phyloP scores from a whole-genome alignment of 1,140 invertebrate genomes.

The Penaeus chinensis region DNA sequence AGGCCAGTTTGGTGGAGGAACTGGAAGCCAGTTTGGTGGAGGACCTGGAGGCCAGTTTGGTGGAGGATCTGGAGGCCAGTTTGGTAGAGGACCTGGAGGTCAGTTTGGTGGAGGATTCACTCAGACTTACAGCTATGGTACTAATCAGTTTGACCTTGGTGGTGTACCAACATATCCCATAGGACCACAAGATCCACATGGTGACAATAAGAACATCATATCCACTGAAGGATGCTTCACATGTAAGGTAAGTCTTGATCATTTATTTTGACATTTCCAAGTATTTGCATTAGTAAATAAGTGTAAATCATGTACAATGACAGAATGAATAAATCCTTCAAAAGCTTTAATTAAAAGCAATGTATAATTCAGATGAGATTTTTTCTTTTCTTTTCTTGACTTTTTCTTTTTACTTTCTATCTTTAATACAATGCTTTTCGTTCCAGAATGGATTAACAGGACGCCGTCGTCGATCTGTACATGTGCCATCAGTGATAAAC shows the following conservation, averaged over 20 bases:
- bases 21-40: neutral
- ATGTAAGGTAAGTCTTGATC: conserved; percentile 77
- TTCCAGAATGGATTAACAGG: conserved; percentile 22
- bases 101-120: conserved; percentile 19
- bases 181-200: conserved; percentile 78
- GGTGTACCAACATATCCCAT: conserved; percentile 65
- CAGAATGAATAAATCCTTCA: neutral
- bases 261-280: neutral
- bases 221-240: conserved; percentile 91
- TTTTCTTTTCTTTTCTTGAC: neutral
- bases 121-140: neutral
- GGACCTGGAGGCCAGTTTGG: conserved; percentile 14
- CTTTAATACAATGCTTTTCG: conserved; percentile 45
- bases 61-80: neutral
- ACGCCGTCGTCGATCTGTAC: conserved; percentile 22
- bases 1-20: neutral
- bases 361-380: neutral
- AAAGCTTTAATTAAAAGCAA: too few relatives aligned
- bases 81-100: conserved; percentile 5
- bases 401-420: neutral
- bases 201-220: conserved; percentile 77
- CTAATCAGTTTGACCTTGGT: conserved; percentile 50
- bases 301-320: neutral
- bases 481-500: neutral
- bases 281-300: neutral